Evolutionary conservation across 2,888 invertebrate genomes (phyloP), one percentile per base, ranked within the genome.

Genomic region (Acronicta psi): DNA sequence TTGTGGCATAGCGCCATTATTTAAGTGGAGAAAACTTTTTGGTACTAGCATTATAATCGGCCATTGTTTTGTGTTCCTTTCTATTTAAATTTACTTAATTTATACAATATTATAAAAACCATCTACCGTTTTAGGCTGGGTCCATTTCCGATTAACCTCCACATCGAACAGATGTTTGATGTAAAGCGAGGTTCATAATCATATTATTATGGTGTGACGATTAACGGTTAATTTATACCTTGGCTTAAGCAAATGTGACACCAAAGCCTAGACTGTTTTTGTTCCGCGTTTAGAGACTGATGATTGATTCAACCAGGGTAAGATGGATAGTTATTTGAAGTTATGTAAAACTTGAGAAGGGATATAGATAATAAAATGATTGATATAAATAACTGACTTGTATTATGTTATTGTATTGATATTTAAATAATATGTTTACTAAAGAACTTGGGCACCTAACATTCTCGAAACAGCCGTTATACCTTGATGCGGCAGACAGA

Each of bases 221-320:
- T 13, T 47, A 46, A 16, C 41, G 38, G 43, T 58, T 43, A 14
- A 41, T 57, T 58, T 36, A 29, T 29, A 36, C 47, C 31, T 18
- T 46, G 23, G 38, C 36, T 38, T 9, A 34, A 38, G n/a, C 53
- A 61, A 17, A 46, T 23, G 40, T 51, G 50, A 38, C 16, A 40
- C 49, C 58, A 23, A 41, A 40, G 38, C 34, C 53, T 42, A 14
- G 66, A 70, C 50, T 65, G 53, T 47, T 38, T 45, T 44, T 31
- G 56, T 49, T 50, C 40, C 46, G 43, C 42, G 50, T 54, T 50
- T 59, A 44, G 41, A 59, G 55, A 68, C 56, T 65, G 56, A 61
- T 61, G 77, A 75, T 75, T 73, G 56, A 77, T 77, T 69, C 64
- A 64, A 77, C 73, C 79, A 80, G 80, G 77, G 77, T 79, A 73